A percentile compares a stretch with the other conserved stretches of the same genome.
phyloP scores from a whole-genome alignment of 2,888 invertebrate genomes.

The Habrosyne pyritoides region DNA sequence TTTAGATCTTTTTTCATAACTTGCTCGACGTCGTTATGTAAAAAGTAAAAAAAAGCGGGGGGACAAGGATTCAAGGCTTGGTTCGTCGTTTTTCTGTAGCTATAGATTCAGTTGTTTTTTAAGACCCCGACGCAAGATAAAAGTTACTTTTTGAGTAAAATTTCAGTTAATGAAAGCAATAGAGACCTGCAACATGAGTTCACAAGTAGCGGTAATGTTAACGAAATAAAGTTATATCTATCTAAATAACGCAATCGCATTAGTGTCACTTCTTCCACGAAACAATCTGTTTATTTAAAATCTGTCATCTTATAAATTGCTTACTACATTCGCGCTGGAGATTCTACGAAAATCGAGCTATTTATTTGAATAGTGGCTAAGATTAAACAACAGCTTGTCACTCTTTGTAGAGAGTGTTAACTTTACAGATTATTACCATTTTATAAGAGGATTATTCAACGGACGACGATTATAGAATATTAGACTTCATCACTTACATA shows the following conservation, averaged over 20 bases:
- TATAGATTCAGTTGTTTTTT: not conserved
- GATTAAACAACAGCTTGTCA: not conserved
- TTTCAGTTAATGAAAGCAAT: not conserved
- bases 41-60: not conserved
- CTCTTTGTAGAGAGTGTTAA: not conserved
- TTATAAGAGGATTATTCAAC: not conserved
- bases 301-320: slow-evolving; percentile 5
- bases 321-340: not conserved
- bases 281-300: slow-evolving; percentile 5
- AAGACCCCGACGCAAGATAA: not conserved
- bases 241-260: not conserved
- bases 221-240: not conserved
- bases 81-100: not conserved
- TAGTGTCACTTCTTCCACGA: not conserved
- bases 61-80: not conserved
- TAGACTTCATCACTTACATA: not conserved
- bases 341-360: not conserved
- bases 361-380: not conserved
- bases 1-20: slow-evolving; percentile 24
- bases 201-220: not conserved
- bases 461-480: not conserved
- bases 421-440: not conserved
- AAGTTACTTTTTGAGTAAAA: not conserved
- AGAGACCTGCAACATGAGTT: not conserved
- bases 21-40: not conserved